Evolutionary conservation across 1,140 invertebrate species (phyloP).

Genomic region (Muscidifurax raptorellus): DNA sequence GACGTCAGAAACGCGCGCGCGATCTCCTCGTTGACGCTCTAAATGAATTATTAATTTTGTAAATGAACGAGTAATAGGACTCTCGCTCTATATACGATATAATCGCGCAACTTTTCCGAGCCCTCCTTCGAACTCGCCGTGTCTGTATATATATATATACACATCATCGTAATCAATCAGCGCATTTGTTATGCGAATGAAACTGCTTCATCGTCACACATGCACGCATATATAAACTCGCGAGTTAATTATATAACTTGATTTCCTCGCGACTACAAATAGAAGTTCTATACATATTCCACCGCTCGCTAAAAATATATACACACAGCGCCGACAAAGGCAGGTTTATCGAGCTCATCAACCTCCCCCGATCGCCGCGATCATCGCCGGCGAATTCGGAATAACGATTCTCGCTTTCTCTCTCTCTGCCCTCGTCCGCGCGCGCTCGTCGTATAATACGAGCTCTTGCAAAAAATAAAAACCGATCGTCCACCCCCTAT

Average conservation of each 20-base stretch:
- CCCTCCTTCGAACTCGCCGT: neutral
- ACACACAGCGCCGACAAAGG: neutral
- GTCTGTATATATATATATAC: neutral
- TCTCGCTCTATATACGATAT: neutral
- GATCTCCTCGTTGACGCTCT: neutral
- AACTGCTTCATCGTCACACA: too few species aligned
- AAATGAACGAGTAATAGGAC: neutral
- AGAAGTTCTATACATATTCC: too few species aligned
- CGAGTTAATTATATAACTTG: too few species aligned
- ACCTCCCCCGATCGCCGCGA: neutral
- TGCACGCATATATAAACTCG: too few species aligned
- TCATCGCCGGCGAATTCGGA: neutral
- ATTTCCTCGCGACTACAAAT: too few species aligned
- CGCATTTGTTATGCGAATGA: too few species aligned
- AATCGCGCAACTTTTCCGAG: neutral
- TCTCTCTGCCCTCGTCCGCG: neutral
- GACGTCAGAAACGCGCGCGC: neutral
- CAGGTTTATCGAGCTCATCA: neutral
- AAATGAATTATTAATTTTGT: neutral
- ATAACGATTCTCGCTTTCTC: conserved; percentile 22
- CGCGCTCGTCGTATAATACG: neutral
- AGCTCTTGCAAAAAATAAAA: neutral
- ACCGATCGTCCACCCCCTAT: neutral
- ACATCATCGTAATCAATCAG: too few species aligned
- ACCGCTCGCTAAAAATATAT: too few species aligned